Conservation (phyloP, 2,113 vertebrate species). For the Passer montanus region DNA sequence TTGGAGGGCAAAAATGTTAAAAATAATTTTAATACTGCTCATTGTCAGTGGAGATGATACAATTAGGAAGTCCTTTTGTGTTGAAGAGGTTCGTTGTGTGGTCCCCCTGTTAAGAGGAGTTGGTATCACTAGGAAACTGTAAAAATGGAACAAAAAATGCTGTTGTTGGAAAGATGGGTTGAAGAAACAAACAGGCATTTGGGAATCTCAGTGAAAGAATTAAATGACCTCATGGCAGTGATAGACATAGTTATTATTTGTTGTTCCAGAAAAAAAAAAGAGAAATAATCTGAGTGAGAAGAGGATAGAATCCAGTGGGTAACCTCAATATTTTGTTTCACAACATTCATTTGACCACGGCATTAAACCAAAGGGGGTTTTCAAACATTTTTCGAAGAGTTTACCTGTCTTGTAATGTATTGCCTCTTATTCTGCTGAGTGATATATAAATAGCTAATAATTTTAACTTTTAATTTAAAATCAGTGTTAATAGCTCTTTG, state of each 20-base stretch:
- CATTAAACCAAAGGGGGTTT: not conserved
- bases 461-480: not conserved
- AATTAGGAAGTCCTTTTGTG: not conserved
- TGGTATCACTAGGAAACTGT: not conserved
- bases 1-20: not conserved
- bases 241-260: not conserved
- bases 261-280: not conserved
- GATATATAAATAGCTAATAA: not conserved
- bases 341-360: not conserved
- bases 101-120: not conserved
- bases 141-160: not conserved
- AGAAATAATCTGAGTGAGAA: not conserved
- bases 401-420: not conserved
- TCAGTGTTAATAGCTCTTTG: not conserved
- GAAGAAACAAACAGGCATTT: not conserved
- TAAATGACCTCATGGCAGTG: not conserved
- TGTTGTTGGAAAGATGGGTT: not conserved
- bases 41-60: not conserved
- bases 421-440: not conserved
- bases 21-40: not conserved
- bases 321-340: not conserved
- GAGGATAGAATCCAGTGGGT: not conserved
- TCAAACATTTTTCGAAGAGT: not conserved
- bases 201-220: not conserved
- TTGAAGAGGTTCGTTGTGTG: not conserved